Evolutionary conservation across 2,888 invertebrate genomes (phyloP), one percentile per base, ranked within the genome.

Genomic region (Mimumesa dahlbomi): DNA sequence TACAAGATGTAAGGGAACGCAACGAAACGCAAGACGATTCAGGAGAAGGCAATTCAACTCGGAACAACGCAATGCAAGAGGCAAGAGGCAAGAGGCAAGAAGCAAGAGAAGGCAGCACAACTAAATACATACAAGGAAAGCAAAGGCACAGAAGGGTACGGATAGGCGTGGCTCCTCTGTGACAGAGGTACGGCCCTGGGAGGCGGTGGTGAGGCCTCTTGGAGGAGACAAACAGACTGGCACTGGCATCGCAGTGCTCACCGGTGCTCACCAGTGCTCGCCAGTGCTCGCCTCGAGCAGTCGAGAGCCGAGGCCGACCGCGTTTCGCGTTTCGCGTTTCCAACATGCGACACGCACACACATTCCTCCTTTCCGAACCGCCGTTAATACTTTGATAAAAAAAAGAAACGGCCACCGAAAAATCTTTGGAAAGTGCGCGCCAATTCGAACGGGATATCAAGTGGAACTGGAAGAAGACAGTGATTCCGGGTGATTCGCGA

Each of bases 191-290:
- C 85, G 82, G 75, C 69, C 84, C 86, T 85, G 86, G 83, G 83
- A 85, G 85, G 85, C 86, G 85, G 84, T 86, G 84, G 84, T 86
- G 79, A 85, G 79, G 81, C 83, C 76, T 75, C 81, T 68, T 73
- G 82, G 83, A 81, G 81, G 79, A 82, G 85, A 84, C 86, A 84
- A 84, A 84, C 85, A 84, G 86, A 86, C 85, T 85, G 82, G 82
- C 82, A 82, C 85, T 83, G 83, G 83, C 80, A 84, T 84, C 84
- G 84, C 83, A 79, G 80, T 75, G 81, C 81, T 78, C 81, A 79
- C 75, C 77, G 79, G 84, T 82, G 82, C 82, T 84, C 82, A 83
- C 79, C 82, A 73, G 68, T 61, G 68, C 59, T 76, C 68, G 73
- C 68, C 75, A 61, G n/a, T n/a, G n/a, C n/a, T n/a, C n/a, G n/a